A percentile compares a stretch with the other conserved stretches of the same genome.
Conservation (phyloP, 1,140 invertebrate species). For the Drosophila punjabiensis region DNA sequence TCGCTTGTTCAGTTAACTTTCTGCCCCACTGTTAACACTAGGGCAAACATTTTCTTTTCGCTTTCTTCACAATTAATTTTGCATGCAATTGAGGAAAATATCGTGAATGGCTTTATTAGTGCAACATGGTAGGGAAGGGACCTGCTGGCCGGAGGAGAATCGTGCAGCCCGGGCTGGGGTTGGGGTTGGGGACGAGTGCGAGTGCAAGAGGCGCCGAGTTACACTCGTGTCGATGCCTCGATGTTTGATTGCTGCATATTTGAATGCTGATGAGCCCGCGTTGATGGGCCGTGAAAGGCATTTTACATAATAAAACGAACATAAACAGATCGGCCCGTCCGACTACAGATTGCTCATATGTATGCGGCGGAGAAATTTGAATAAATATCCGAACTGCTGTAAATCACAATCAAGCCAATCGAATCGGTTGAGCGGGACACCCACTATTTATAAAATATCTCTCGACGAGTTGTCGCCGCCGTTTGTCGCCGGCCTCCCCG, state of each 20-base stretch:
- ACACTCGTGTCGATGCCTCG: constrained; percentile 24
- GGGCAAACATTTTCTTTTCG: constrained; percentile 28
- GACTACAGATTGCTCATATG: constrained; percentile 46
- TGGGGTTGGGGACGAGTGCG: background rate
- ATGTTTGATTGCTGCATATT: constrained; percentile 76
- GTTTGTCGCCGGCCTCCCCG: constrained; percentile 36
- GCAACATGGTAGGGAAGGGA: constrained; percentile 11
- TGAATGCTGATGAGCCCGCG: constrained; percentile 70
- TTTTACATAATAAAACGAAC: constrained; percentile 79
- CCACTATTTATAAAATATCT: constrained; percentile 75
- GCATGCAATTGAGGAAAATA: constrained; percentile 41
- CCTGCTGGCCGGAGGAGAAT: background rate
- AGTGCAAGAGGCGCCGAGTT: constrained; percentile 25
- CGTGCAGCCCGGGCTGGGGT: constrained; percentile 1
- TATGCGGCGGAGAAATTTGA: constrained; percentile 59
- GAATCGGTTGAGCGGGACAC: constrained; percentile 66
- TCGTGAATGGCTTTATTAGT: constrained; percentile 66
- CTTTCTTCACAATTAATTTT: constrained; percentile 48
- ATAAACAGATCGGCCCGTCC: constrained; percentile 55
- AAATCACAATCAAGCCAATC: constrained; percentile 83
- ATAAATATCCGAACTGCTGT: constrained; percentile 78
- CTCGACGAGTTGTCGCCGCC: constrained; percentile 58
- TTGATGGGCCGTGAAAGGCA: constrained; percentile 73
- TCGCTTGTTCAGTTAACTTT: too few relatives aligned
- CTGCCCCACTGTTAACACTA: constrained; percentile 47